A percentile compares a stretch with the other conserved stretches of the same genome.
Evolutionary conservation across 1,140 invertebrate species (phyloP).

Genomic region (Drosophila leontia): DNA sequence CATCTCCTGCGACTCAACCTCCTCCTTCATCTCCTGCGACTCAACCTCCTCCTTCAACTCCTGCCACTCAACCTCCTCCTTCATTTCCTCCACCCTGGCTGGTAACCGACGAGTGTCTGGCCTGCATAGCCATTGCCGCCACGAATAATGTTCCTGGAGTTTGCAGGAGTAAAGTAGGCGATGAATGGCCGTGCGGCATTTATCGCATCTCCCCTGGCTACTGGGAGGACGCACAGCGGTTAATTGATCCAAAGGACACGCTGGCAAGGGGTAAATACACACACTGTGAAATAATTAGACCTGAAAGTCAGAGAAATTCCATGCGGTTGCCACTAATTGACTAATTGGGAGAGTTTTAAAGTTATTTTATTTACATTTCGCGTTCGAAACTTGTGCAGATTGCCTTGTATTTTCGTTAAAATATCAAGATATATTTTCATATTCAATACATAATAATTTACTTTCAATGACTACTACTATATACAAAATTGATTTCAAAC

Average conservation of each 20-base stretch:
- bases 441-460: not conserved
- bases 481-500: not conserved
- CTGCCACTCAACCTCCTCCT: not conserved
- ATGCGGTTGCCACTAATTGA: too few relatives aligned
- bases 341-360: not conserved
- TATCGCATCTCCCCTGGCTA: slow-evolving; percentile 71
- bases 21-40: not conserved
- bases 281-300: not conserved
- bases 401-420: not conserved
- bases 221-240: slow-evolving; percentile 63
- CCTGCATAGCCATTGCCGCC: slow-evolving; percentile 51
- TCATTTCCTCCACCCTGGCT: too few relatives aligned
- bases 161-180: slow-evolving; percentile 27
- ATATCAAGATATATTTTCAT: not conserved
- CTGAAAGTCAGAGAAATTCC: not conserved
- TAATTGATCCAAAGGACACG: slow-evolving; percentile 11
- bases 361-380: not conserved
- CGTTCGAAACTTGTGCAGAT: not conserved
- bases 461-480: not conserved
- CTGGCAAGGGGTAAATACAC: slow-evolving; percentile 32
- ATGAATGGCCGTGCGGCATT: slow-evolving; percentile 53
- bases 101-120: slow-evolving; percentile 48
- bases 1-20: not conserved
- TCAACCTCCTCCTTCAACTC: not conserved
- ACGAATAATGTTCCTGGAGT: slow-evolving; percentile 42